A percentile compares a stretch with the other conserved stretches of the same genome.
phyloP scores from a whole-genome alignment of 2,113 vertebrate species.

The Nyctereutes procyonoides region DNA sequence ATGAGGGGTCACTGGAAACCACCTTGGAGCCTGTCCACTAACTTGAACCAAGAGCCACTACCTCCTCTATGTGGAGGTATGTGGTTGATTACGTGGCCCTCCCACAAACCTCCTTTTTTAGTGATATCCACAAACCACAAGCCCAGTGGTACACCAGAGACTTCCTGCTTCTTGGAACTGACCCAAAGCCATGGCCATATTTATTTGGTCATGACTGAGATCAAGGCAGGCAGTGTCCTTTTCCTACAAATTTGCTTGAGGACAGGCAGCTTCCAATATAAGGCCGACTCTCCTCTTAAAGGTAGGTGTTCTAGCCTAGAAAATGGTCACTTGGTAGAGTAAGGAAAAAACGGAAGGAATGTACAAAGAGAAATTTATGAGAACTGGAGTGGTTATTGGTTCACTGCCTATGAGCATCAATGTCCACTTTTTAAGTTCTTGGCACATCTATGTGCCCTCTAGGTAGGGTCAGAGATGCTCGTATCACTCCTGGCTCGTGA shows the following conservation, averaged over 20 bases:
- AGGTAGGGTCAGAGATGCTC: neutral
- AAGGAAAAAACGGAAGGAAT: neutral
- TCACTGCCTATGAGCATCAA: neutral
- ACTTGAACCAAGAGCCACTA: neutral
- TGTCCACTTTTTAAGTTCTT: neutral
- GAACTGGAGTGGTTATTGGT: neutral
- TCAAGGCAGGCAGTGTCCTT: neutral
- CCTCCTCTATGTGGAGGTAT: neutral
- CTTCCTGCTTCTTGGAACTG: neutral
- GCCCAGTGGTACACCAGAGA: neutral
- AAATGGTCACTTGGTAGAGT: neutral
- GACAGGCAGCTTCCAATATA: neutral
- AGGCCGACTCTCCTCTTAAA: neutral
- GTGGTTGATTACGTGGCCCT: neutral
- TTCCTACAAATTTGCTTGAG: neutral
- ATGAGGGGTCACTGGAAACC: neutral
- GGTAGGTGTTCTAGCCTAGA: neutral
- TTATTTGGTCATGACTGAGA: neutral
- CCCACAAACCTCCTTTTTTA: neutral
- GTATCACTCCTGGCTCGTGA: neutral
- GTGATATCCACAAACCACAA: neutral
- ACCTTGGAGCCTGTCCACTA: neutral
- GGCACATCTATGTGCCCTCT: neutral
- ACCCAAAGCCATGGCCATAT: neutral
- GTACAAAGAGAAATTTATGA: neutral